Percentiles rank a stretch among this genome's conserved stretches.
These are phyloP conservation scores for Fulmarus glacialis DNA, from an alignment of 2,113 vertebrate species.

Conservation along the genomic window DNA sequence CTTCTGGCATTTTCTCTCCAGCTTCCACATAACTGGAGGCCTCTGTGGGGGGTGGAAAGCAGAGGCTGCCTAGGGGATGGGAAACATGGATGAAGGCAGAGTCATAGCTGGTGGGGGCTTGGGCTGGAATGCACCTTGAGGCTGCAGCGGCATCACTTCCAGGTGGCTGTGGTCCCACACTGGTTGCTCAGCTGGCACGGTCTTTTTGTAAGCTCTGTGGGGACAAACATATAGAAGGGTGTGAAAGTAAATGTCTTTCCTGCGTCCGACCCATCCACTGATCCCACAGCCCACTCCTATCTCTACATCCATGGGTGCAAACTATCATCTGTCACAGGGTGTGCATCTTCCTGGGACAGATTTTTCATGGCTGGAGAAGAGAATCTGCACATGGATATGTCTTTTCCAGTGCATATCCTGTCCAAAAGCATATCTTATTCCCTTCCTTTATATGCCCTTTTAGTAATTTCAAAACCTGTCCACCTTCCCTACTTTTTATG, in stretches of 20 bases:
- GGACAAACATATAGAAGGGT: neutral
- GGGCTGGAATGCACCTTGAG: neutral
- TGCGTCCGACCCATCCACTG: accelerated
- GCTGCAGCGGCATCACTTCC: neutral
- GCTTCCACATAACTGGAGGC: neutral
- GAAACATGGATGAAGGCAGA: neutral
- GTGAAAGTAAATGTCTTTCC: neutral
- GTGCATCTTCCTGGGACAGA: neutral
- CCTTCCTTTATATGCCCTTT: neutral
- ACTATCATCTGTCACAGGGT: neutral
- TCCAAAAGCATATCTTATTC: neutral
- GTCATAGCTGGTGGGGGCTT: neutral
- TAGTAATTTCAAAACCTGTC: neutral
- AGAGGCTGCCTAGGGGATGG: neutral
- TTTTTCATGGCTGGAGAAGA: neutral
- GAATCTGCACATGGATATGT: neutral
- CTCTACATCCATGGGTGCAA: neutral
- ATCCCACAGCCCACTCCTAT: neutral
- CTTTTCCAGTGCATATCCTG: neutral
- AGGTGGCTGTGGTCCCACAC: neutral
- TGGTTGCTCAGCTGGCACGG: accelerated
- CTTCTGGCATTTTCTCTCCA: neutral
- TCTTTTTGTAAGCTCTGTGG: neutral
- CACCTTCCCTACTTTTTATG: neutral
- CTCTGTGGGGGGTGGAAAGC: accelerated